Conservation (phyloP, 1,140 invertebrate species). For the Melanaphis sacchari region DNA sequence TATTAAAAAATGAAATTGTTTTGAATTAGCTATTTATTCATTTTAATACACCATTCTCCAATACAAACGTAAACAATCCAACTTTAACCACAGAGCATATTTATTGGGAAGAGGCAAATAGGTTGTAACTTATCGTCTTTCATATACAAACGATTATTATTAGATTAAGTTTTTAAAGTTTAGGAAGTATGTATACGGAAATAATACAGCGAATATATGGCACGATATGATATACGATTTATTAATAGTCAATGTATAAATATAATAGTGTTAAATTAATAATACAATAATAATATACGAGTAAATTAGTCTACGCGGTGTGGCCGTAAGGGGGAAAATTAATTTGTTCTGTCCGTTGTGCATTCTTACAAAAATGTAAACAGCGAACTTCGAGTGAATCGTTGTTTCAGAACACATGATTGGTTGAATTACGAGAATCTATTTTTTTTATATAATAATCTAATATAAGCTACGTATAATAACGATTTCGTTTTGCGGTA, state of each 20-base stretch:
- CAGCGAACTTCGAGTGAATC: background rate
- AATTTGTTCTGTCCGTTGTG: background rate
- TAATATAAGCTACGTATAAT: background rate
- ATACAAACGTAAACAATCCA: too few species aligned
- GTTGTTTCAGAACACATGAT: background rate
- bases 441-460: background rate
- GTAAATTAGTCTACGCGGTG: background rate
- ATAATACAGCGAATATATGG: background rate
- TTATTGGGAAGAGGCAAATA: too few species aligned
- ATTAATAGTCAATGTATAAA: background rate
- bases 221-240: slow-evolving; percentile 15
- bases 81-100: too few species aligned
- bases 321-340: background rate
- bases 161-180: too few species aligned
- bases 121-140: too few species aligned
- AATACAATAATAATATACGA: slow-evolving; percentile 3
- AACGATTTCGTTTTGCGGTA: background rate
- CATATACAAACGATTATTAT: too few species aligned
- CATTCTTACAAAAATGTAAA: background rate
- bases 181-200: background rate
- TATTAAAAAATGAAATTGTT: too few species aligned
- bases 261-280: slow-evolving; percentile 17
- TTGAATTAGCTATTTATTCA: too few species aligned
- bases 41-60: too few species aligned
- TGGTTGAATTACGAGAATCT: background rate